Conservation (phyloP, 2,888 invertebrate species). For the Drosophila paucipuncta region DNA sequence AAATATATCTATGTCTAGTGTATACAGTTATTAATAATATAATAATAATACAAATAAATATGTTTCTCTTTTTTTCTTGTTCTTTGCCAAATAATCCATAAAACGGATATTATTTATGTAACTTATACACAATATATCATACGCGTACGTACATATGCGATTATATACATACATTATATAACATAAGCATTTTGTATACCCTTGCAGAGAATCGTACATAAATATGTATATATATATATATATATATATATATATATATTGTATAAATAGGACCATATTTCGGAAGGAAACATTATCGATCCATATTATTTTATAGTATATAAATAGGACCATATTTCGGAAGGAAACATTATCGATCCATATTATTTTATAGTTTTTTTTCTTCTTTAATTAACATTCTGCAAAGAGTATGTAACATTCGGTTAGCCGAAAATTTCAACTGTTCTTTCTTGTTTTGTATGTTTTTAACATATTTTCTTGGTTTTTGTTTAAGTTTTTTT, state of each 20-base stretch:
- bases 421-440: neutral
- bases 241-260: constrained; percentile 21
- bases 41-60: constrained; percentile 53
- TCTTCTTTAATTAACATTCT: neutral
- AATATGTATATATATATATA: constrained; percentile 7
- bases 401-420: neutral
- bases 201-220: constrained; percentile 11
- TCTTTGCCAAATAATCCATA: constrained; percentile 71
- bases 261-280: neutral
- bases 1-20: constrained; percentile 27
- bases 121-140: constrained; percentile 54
- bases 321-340: neutral
- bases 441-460: constrained; percentile 31
- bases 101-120: constrained; percentile 71
- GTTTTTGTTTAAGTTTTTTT: constrained; percentile 7
- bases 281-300: neutral
- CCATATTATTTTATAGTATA: neutral
- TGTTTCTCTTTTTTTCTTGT: constrained; percentile 31
- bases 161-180: constrained; percentile 41
- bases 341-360: neutral
- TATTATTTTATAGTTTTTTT: neutral
- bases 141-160: constrained; percentile 11
- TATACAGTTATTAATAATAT: constrained; percentile 15
- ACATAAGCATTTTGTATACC: constrained; percentile 39
- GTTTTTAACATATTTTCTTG: constrained; percentile 51